A percentile compares a stretch with the other conserved stretches of the same genome.
These are phyloP conservation scores for Oscheius sp. DNA, from an alignment of 2,888 invertebrate genomes.

Conservation along the genomic window DNA sequence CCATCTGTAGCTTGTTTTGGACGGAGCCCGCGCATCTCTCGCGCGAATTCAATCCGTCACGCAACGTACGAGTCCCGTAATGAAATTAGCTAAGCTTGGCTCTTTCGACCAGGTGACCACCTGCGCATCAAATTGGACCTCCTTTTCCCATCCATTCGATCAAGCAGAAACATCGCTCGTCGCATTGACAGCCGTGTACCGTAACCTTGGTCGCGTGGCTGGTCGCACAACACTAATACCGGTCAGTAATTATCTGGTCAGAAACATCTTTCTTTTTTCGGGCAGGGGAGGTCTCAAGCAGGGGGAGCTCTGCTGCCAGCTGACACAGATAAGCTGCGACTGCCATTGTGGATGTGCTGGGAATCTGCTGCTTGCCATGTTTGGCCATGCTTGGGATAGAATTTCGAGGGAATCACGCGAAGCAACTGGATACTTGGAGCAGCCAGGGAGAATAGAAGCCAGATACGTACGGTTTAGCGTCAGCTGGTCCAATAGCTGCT, in stretches of 20 bases:
- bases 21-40: not conserved
- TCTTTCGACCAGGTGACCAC: conserved; percentile 15
- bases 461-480: conserved; percentile 11
- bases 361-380: conserved; percentile 17
- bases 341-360: conserved; percentile 30
- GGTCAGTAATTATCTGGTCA: not conserved
- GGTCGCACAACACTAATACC: not conserved
- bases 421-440: conserved; percentile 24
- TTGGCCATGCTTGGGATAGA: conserved; percentile 21
- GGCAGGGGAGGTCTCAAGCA: not conserved
- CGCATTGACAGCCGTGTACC: conserved; percentile 24
- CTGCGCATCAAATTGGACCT: conserved; percentile 25
- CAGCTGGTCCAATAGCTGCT: conserved; percentile 29
- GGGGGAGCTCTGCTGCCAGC: conserved; percentile 14
- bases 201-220: conserved; percentile 26
- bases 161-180: conserved; percentile 27
- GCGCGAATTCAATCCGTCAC: conserved; percentile 24
- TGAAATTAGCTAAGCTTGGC: conserved; percentile 14
- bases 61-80: conserved; percentile 18
- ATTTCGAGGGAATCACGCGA: conserved; percentile 31
- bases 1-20: conserved; percentile 13
- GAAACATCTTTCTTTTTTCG: no score
- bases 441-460: not conserved
- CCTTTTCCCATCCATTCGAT: conserved; percentile 22
- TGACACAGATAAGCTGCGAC: conserved; percentile 26